Conservation (phyloP, 2,113 vertebrate genomes). For the Engraulis encrasicolus region DNA sequence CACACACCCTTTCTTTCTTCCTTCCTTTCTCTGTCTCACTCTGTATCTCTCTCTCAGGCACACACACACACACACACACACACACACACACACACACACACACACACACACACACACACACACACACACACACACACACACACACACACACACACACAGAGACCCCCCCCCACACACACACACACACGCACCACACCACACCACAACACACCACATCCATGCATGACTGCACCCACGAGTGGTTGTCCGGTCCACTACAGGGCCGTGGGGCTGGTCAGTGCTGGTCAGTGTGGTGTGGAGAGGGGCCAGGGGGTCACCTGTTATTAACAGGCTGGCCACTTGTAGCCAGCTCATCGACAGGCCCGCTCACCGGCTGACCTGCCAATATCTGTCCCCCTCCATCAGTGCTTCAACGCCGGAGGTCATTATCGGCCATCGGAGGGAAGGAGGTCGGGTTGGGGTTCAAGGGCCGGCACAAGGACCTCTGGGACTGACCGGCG, state of each 20-base stretch:
- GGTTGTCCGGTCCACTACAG: background rate
- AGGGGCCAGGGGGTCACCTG: conserved; percentile 58
- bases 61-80: conserved; percentile 28
- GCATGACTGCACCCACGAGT: too few relatives aligned
- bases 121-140: background rate
- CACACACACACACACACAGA: conserved; percentile 18
- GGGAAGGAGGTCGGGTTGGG: too few relatives aligned
- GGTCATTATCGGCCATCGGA: conserved; percentile 72
- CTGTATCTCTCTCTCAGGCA: conserved; percentile 12
- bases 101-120: background rate
- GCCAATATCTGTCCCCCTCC: conserved; percentile 70
- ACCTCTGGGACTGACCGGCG: conserved; percentile 65
- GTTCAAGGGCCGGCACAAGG: conserved; percentile 52
- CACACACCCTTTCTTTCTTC: conserved; percentile 37
- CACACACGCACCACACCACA: background rate
- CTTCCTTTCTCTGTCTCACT: conserved; percentile 25
- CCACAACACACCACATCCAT: background rate
- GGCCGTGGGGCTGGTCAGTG: too few relatives aligned
- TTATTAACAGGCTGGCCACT: conserved; percentile 70
- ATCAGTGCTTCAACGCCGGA: conserved; percentile 65
- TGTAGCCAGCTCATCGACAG: conserved; percentile 67
- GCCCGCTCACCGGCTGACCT: conserved; percentile 56
- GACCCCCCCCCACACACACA: background rate
- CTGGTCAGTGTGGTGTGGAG: conserved; percentile 40
- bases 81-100: background rate